These are phyloP conservation scores for Noctilio leporinus DNA, from an alignment of 2,113 vertebrate genomes.

Conservation along the genomic window DNA sequence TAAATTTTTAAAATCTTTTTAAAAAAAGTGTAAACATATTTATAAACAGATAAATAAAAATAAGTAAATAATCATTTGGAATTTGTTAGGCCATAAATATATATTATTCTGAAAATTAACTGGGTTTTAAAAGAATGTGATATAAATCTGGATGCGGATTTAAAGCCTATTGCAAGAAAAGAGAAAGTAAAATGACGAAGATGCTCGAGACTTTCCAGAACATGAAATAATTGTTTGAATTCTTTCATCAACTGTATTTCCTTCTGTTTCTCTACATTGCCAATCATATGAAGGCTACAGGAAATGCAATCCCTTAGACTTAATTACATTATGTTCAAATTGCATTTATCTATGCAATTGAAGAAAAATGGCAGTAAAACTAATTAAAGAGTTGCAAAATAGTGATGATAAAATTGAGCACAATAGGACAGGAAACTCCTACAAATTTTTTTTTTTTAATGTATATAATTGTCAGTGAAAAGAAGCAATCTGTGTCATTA, in stretches of 20 bases:
- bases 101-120: neutral
- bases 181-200: neutral
- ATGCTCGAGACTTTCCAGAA: neutral
- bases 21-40: too few species aligned
- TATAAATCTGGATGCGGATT: neutral
- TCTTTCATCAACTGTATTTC: neutral
- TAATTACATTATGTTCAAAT: constrained; percentile 54
- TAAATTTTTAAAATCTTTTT: too few species aligned
- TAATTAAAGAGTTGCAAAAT: constrained; percentile 36
- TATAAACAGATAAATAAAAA: too few species aligned
- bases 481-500: constrained; percentile 10
- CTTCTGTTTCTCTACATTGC: neutral
- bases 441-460: too few species aligned
- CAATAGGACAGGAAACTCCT: constrained; percentile 1
- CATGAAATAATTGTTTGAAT: neutral
- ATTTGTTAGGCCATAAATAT: neutral
- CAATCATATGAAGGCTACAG: constrained; percentile 7
- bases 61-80: neutral
- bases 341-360: constrained; percentile 49
- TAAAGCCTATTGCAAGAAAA: neutral
- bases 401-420: constrained; percentile 14
- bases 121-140: neutral
- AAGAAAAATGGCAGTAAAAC: constrained; percentile 53
- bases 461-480: neutral
- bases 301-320: constrained; percentile 41